A percentile compares a stretch with the other conserved stretches of the same genome.
Evolutionary conservation across 2,113 vertebrate genomes (phyloP).

Genomic region (Sylvicapra grimmia): DNA sequence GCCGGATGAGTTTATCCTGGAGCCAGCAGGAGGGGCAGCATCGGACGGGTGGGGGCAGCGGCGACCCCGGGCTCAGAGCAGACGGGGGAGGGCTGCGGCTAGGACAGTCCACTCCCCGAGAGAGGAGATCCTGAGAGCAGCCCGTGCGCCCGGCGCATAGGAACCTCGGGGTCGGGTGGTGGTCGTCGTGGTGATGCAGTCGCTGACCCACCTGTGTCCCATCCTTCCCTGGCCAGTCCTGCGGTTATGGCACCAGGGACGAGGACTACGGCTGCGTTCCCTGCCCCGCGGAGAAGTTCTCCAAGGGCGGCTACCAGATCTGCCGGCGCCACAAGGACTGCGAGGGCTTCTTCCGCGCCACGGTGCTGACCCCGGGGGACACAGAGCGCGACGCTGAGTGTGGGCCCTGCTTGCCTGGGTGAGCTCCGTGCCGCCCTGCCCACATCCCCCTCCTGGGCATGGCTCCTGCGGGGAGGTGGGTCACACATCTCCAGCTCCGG

Average conservation of each 20-base stretch:
- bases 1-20: not conserved
- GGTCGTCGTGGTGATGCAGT: rapidly evolving
- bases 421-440: constrained; percentile 50
- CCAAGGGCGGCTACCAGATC: constrained; percentile 97
- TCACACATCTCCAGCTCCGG: not conserved
- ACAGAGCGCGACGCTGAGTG: constrained; percentile 94
- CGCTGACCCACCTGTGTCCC: not conserved
- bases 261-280: constrained; percentile 91
- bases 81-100: not conserved
- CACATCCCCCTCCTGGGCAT: not conserved
- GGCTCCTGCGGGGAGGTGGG: not conserved
- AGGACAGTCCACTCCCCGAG: not conserved
- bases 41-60: rapidly evolving
- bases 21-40: not conserved
- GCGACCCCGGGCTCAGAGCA: not conserved
- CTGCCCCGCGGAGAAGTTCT: constrained; percentile 93
- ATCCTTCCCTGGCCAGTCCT: constrained; percentile 78
- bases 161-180: rapidly evolving
- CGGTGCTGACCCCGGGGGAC: constrained; percentile 87
- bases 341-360: constrained; percentile 91
- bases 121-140: not conserved
- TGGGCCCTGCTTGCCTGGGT: constrained; percentile 95
- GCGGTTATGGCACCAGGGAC: constrained; percentile 92
- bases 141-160: not conserved
- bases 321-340: constrained; percentile 97